phyloP scores from a whole-genome alignment of 2,113 vertebrate genomes.

The Epinephelus fuscoguttatus region DNA sequence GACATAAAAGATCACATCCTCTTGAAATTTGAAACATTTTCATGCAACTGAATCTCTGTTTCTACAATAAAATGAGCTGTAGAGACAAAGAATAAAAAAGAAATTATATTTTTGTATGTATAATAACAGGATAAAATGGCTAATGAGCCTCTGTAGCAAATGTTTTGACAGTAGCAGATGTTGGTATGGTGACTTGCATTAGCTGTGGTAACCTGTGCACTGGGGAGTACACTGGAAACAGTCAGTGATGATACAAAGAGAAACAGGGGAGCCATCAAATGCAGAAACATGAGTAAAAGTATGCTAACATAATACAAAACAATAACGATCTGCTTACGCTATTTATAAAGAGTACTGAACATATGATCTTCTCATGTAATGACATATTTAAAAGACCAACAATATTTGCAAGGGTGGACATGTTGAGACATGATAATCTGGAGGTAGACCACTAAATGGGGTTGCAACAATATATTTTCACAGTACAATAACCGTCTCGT shows the following conservation, averaged over 20 bases:
- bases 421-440: too few species aligned
- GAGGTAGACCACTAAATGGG: too few species aligned
- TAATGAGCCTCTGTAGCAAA: neutral
- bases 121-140: neutral
- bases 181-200: too few species aligned
- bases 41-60: neutral
- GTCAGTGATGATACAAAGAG: neutral
- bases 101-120: too few species aligned
- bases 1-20: too few species aligned
- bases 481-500: too few species aligned
- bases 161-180: neutral
- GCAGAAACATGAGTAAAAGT: neutral
- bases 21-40: too few species aligned
- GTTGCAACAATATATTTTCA: too few species aligned
- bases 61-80: neutral
- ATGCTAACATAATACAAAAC: neutral
- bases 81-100: neutral
- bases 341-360: neutral
- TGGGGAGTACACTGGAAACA: neutral
- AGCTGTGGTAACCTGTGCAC: neutral
- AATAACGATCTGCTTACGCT: neutral
- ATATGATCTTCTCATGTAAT: neutral
- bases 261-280: neutral
- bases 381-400: neutral
- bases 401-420: too few species aligned